Percentiles rank a stretch among this genome's conserved stretches.
Evolutionary conservation across 2,113 vertebrate species (phyloP).

Genomic region (Bos javanicus): DNA sequence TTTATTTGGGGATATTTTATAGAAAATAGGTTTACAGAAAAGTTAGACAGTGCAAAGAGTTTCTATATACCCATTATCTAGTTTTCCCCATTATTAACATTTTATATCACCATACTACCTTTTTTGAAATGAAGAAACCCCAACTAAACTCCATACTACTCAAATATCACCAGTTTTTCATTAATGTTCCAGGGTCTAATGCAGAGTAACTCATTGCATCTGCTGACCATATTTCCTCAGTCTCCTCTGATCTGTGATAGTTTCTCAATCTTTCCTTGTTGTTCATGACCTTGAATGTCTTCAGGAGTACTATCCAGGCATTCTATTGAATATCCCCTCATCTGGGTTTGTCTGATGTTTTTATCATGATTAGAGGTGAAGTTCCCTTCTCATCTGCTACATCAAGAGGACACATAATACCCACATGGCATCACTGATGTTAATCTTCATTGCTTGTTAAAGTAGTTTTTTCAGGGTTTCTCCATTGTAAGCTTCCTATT

Average conservation of each 20-base stretch:
- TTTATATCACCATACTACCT: not conserved
- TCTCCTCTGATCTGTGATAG: not conserved
- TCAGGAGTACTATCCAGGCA: not conserved
- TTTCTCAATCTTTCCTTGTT: not conserved
- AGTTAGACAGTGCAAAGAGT: not conserved
- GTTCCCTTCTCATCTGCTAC: not conserved
- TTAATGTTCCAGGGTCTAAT: not conserved
- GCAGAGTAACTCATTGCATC: not conserved
- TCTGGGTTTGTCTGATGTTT: not conserved
- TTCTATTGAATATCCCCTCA: not conserved
- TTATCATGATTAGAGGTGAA: not conserved
- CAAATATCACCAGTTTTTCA: not conserved
- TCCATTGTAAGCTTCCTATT: not conserved
- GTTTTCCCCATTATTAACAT: not conserved
- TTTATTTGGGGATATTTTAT: not conserved
- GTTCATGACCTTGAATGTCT: not conserved
- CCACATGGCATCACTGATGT: not conserved
- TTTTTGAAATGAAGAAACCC: not conserved
- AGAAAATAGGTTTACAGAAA: not conserved
- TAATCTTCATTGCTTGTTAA: not conserved
- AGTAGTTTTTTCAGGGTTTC: not conserved
- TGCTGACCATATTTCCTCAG: not conserved
- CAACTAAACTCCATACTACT: not conserved
- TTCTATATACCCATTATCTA: not conserved
- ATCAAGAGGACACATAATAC: not conserved